Conservation (phyloP, 2,888 invertebrate genomes). For the Lumbricus terrestris region DNA sequence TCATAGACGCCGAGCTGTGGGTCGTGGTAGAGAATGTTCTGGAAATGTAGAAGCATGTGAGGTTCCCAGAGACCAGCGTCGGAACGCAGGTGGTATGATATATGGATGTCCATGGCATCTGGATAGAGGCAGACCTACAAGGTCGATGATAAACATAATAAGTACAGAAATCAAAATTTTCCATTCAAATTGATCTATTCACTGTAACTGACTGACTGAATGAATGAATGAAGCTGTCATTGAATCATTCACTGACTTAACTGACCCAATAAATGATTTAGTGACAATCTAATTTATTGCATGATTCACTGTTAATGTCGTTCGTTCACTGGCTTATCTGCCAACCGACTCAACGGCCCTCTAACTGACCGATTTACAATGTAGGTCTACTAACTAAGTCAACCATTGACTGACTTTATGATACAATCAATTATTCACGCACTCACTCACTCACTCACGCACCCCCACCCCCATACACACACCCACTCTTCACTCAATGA, state of each 20-base stretch:
- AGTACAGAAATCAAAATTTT: background rate
- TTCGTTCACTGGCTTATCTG: too few relatives aligned
- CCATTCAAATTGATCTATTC: background rate
- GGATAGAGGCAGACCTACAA: slow-evolving; percentile 32
- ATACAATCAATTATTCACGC: background rate
- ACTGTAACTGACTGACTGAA: background rate
- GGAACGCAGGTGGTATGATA: slow-evolving; percentile 28
- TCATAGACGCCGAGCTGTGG: slow-evolving; percentile 33
- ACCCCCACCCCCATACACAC: background rate
- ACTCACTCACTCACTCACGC: background rate
- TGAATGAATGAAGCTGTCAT: background rate
- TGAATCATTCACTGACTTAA: background rate
- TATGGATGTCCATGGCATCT: slow-evolving; percentile 28
- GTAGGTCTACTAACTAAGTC: too few relatives aligned
- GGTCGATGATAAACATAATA: slow-evolving; percentile 9
- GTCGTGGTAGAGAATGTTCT: slow-evolving; percentile 30
- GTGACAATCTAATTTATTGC: background rate
- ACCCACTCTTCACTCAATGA: too few relatives aligned
- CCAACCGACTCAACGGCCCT: too few relatives aligned
- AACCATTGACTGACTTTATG: background rate
- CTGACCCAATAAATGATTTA: background rate
- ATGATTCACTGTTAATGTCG: background rate
- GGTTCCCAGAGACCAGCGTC: slow-evolving; percentile 38
- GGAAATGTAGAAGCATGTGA: slow-evolving; percentile 33
- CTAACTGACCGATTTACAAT: too few relatives aligned